These are phyloP conservation scores for Tadarida brasiliensis DNA, from an alignment of 2,797 vertebrate species.

Conservation along the genomic window DNA sequence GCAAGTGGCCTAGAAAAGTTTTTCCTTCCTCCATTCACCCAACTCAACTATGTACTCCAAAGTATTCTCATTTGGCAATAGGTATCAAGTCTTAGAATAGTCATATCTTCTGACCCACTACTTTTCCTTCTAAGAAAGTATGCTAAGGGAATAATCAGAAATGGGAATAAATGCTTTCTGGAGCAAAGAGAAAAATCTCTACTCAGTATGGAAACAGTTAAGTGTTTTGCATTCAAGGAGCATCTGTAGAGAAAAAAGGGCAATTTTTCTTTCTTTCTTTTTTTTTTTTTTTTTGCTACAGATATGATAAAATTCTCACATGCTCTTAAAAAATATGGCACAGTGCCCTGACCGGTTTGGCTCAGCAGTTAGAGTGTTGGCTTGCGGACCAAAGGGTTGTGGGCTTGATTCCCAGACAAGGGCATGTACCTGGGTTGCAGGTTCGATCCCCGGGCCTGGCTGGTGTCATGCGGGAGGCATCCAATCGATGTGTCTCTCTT, in stretches of 20 bases:
- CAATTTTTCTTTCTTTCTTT: not conserved
- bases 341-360: not conserved
- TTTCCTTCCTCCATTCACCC: not conserved
- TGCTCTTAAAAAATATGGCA: constrained; percentile 32
- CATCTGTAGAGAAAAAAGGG: not conserved
- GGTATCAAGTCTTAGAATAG: not conserved
- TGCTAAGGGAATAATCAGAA: constrained; percentile 59
- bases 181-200: constrained; percentile 23
- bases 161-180: constrained; percentile 44
- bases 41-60: not conserved
- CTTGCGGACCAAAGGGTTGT: too few species aligned
- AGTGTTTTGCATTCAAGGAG: not conserved
- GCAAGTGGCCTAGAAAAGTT: not conserved
- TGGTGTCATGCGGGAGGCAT: too few species aligned
- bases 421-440: too few species aligned
- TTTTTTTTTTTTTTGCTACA: constrained; percentile 27
- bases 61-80: constrained; percentile 33
- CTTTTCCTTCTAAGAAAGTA: constrained; percentile 48
- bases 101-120: constrained; percentile 24
- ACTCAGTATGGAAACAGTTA: constrained; percentile 44
- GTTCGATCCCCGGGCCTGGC: too few species aligned
- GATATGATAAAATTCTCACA: constrained; percentile 15
- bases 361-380: too few species aligned
- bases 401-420: too few species aligned
- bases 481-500: too few species aligned